Base-by-base conservation (phyloP, 2,113 vertebrate genomes). In the Chaetodon trifascialis region DNA sequence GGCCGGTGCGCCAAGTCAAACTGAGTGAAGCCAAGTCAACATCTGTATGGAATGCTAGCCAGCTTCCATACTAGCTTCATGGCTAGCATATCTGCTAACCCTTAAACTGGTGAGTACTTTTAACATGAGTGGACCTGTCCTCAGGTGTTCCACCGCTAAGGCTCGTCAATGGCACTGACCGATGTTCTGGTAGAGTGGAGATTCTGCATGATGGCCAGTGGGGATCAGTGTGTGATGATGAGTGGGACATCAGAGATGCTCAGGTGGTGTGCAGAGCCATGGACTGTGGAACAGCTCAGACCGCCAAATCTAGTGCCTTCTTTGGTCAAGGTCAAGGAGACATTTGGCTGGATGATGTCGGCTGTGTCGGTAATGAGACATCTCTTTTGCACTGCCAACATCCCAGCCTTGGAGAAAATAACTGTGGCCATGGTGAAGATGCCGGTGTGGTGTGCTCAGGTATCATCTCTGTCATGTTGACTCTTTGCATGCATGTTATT, bases 401-500 rank as follows among this genome's bases (percentile, higher is more conserved):
- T 6, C 21, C 9, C 0, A 0, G 10, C 0, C 80, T 89, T 9
- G 91, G 86, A 66, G 76, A 79, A 8, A 77, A 63, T 19, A 81
- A 91, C 66, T 95, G 94, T 11, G 51, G 55, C 40, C 91, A 94
- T 21, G 12, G 0, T 5, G 88, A 94, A 84, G 93, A 94, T 71
- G 94, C 93, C 7, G 87, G 92, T 8, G 94, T 95, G 30, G 46
- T 92, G n/a, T 95, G 95, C 78, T 86, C 92, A 91, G 89, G 94
- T 95, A 86, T 62, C 11, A 7, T 25, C 2, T 51, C 3, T 73
- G 46, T 59, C 11, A 25, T n/a, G 14, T 7, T 64, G 15, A 30
- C 23, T 62, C 1, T 47, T 51, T 46, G 38, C 8, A 40, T 40
- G 30, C 30, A 30, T 30, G 30, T 30, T 30, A 30, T 30, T 30